Evolutionary conservation across 2,113 vertebrate species (phyloP), one percentile per base, ranked within the genome.

Genomic region (Pseudolaguvia tuberculata): DNA sequence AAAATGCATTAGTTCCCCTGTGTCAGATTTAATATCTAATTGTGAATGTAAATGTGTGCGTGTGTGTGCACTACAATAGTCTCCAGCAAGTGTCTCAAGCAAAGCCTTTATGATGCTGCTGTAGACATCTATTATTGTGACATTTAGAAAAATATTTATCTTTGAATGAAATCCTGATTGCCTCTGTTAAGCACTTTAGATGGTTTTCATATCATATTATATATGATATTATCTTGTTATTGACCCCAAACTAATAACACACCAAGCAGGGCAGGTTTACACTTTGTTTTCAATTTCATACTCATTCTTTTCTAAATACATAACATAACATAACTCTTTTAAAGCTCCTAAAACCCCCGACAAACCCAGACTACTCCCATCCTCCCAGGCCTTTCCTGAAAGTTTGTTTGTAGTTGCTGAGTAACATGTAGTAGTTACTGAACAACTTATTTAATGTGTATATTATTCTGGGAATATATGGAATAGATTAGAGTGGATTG

Each of bases 11-110:
- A 55, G 47, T 56, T 55, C 52, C 66, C 69, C 21, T n/a, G 61
- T 50, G 47, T 59, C 61, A 50, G 57, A 61, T 76, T 56, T 69
- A 62, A 70, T 77, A 73, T 70, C n/a, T n/a, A n/a, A n/a, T n/a
- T n/a, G n/a, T n/a, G n/a, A n/a, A n/a, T n/a, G n/a, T n/a, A n/a
- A n/a, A n/a, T n/a, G n/a, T n/a, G n/a, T n/a, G n/a, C n/a, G n/a
- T n/a, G n/a, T n/a, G n/a, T n/a, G n/a, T n/a, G n/a, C n/a, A n/a
- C n/a, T n/a, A n/a, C n/a, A n/a, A n/a, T n/a, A n/a, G n/a, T n/a
- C n/a, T n/a, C n/a, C n/a, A n/a, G n/a, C n/a, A n/a, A n/a, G n/a
- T n/a, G n/a, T n/a, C n/a, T n/a, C n/a, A 35, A 35, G 31, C 31
- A 35, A 35, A 35, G 31, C 31, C 31, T 35, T 35, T 35, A 35